Evolutionary conservation across 2,797 vertebrate species (phyloP).

Genomic region (Paguma larvata): DNA sequence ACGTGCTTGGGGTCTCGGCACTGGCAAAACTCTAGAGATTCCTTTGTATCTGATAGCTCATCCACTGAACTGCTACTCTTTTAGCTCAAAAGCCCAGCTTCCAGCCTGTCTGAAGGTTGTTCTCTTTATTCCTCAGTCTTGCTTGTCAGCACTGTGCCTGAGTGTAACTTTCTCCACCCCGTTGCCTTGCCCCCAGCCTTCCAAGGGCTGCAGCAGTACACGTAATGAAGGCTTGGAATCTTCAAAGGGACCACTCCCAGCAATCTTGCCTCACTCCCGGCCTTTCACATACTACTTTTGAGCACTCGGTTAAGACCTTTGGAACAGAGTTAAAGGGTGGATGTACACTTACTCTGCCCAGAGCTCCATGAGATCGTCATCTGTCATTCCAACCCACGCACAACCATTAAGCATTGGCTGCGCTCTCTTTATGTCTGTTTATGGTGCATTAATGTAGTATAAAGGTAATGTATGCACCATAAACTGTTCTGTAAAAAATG

Average conservation of each 20-base stretch:
- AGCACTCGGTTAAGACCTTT: background rate
- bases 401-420: background rate
- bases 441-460: background rate
- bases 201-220: background rate
- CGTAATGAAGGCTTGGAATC: background rate
- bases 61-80: background rate
- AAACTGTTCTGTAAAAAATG: background rate
- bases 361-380: background rate
- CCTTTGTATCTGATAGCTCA: background rate
- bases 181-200: background rate
- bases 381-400: background rate
- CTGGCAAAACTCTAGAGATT: background rate
- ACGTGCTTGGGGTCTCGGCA: background rate
- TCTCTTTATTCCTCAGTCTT: background rate
- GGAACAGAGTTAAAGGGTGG: background rate
- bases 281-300: background rate
- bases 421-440: background rate
- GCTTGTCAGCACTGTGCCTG: background rate
- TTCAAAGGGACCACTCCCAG: background rate
- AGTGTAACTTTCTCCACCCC: background rate
- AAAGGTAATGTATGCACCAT: background rate
- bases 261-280: background rate
- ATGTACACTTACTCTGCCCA: background rate
- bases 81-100: background rate
- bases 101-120: background rate